Evolutionary conservation across 1,140 invertebrate species (phyloP), one percentile per base, ranked within the genome.

Genomic region (Pristionchus pacificus): DNA sequence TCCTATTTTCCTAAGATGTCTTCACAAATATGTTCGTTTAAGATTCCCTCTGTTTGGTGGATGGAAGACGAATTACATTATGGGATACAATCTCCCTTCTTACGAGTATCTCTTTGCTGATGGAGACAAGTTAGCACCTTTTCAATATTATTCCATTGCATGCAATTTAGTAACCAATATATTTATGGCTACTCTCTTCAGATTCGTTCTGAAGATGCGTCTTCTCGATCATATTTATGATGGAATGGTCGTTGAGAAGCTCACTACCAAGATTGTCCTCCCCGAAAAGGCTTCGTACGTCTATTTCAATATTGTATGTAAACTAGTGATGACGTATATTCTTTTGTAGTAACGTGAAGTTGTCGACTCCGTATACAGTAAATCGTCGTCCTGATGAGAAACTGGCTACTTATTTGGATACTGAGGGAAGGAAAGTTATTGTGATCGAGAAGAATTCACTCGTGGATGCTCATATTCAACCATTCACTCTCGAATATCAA

Each of bases 81-180:
- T 98, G 62, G 96, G 97, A 0, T 99, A 99, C 86, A 97, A 96
- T 86, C 90, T 98, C 1, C 96, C 97, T 0, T 93, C 93, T 73
- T 95, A 95, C 82, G 93, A 97, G 84, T 97, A 97, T 85, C 86
- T 98, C 1, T 96, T 89, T 81, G 90, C 91, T 74, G 89, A 88
- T 78, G 92, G 91, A 49, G 70, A 70, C 32, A 32, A 70, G 29
- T 84, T 49, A 49, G 38, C 38, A 10, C 92, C 86, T 87, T 91
- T 49, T 10, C 38, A n/a, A n/a, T n/a, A n/a, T n/a, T n/a, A n/a
- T n/a, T n/a, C n/a, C n/a, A n/a, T n/a, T n/a, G n/a, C n/a, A n/a
- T n/a, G n/a, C n/a, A n/a, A n/a, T n/a, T n/a, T n/a, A n/a, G n/a
- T n/a, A n/a, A n/a, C n/a, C n/a, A n/a, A n/a, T n/a, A n/a, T n/a